Evolutionary conservation across 1,140 invertebrate genomes (phyloP).

Genomic region (Lepidurus packardi): DNA sequence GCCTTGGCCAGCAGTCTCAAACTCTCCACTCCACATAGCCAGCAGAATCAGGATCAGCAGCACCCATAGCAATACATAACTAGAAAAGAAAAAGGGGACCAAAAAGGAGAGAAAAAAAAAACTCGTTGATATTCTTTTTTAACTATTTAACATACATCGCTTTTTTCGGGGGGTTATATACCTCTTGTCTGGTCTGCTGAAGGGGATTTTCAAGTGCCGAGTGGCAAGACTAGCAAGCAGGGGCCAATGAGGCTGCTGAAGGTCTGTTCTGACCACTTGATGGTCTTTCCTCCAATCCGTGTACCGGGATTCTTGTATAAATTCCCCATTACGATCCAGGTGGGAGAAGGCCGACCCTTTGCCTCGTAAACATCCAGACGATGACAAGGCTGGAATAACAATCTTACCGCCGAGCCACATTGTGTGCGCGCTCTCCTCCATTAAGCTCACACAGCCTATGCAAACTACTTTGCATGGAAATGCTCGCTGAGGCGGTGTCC

Average conservation of each 20-base stretch:
- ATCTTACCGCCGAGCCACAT: conserved; percentile 20
- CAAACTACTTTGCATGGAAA: conserved; percentile 2
- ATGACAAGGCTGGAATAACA: conserved; percentile 19
- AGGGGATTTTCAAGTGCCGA: conserved; percentile 21
- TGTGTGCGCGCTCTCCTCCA: conserved; percentile 16
- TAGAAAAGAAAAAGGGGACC: conserved; percentile 23
- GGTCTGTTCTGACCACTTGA: conserved; percentile 13
- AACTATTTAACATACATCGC: conserved; percentile 24
- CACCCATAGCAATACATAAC: conserved; percentile 20
- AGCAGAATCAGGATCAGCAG: conserved; percentile 17
- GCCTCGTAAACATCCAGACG: conserved; percentile 17
- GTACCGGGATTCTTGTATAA: conserved; percentile 15
- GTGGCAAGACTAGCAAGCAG: conserved; percentile 1
- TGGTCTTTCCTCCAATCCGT: conserved; percentile 21
- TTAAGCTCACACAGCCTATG: conserved; percentile 10
- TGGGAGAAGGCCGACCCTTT: conserved; percentile 20
- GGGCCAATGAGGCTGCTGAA: conserved; percentile 20
- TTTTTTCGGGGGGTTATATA: conserved; percentile 19
- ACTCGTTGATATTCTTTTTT: conserved; percentile 22
- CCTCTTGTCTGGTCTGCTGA: conserved; percentile 26
- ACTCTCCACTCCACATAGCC: not conserved
- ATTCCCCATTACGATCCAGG: conserved; percentile 18
- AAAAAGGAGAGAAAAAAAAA: conserved; percentile 23
- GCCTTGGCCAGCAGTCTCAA: conserved; percentile 24
- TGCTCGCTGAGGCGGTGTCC: not conserved